A percentile compares a stretch with the other conserved stretches of the same genome.
Evolutionary conservation across 2,113 vertebrate genomes (phyloP).

Genomic region (Phoxinus phoxinus): DNA sequence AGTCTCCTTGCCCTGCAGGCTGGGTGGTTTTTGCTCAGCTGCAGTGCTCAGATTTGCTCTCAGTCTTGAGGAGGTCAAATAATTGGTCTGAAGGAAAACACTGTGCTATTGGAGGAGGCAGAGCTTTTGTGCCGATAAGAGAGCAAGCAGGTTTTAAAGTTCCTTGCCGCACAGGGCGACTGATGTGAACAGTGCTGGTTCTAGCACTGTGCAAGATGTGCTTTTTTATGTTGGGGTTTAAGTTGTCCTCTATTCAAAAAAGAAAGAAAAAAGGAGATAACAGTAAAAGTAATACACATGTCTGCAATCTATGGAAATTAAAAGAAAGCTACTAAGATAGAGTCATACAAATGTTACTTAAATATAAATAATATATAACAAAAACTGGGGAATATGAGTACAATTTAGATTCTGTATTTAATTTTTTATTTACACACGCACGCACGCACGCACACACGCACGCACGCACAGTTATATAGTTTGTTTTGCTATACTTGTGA

Average conservation of each 20-base stretch:
- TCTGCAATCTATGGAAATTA: neutral
- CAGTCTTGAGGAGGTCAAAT: slow-evolving; percentile 34
- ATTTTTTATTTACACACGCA: too few relatives aligned
- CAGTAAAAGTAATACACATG: neutral
- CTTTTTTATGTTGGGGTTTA: neutral
- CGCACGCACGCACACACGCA: too few relatives aligned
- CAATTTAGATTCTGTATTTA: too few relatives aligned
- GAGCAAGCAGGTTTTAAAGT: slow-evolving; percentile 6
- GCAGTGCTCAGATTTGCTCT: neutral
- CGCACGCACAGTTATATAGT: too few relatives aligned
- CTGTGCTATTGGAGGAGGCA: slow-evolving; percentile 54
- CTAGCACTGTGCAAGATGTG: neutral
- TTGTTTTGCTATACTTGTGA: too few relatives aligned
- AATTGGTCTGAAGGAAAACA: slow-evolving; percentile 49
- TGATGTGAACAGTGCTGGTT: neutral
- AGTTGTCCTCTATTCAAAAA: neutral
- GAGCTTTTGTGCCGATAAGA: slow-evolving; percentile 45
- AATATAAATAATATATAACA: neutral
- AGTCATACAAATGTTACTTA: neutral
- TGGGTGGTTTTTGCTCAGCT: slow-evolving; percentile 40
- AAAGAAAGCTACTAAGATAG: neutral
- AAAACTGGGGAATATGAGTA: neutral
- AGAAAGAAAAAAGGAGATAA: neutral
- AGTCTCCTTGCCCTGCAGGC: slow-evolving; percentile 19
- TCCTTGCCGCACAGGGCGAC: neutral